Conservation (phyloP, 2,113 vertebrate species). For the Psammodynastes pulverulentus region DNA sequence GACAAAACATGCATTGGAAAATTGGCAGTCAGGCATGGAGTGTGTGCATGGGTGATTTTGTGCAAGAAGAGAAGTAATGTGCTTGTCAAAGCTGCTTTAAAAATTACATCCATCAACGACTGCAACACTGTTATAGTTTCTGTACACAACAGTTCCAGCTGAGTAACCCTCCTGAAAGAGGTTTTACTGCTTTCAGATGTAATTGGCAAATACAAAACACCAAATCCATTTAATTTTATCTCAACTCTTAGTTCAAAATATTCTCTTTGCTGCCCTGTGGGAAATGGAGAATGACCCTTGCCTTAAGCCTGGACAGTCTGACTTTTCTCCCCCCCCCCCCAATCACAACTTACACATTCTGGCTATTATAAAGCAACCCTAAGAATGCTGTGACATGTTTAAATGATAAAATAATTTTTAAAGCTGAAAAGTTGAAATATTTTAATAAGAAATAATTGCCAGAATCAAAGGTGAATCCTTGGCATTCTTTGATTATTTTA, state of each 20-base stretch:
- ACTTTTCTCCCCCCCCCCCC: not conserved
- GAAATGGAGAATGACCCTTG: not conserved
- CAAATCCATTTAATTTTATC: conserved; percentile 20
- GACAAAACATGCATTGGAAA: not conserved
- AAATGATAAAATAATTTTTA: not conserved
- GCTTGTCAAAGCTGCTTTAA: not conserved
- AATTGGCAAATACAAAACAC: conserved; percentile 2
- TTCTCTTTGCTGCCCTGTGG: not conserved
- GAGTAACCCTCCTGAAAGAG: conserved; percentile 8
- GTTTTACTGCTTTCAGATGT: not conserved
- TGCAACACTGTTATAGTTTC: conserved; percentile 13
- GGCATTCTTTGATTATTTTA: not conserved
- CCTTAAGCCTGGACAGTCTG: not conserved
- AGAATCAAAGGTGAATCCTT: not conserved
- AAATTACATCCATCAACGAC: not conserved
- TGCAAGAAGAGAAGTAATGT: not conserved
- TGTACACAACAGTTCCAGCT: conserved; percentile 18
- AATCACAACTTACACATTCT: not conserved
- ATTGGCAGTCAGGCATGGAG: not conserved
- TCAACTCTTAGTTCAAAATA: conserved; percentile 16
- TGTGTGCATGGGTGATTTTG: not conserved
- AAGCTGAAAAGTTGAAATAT: not conserved
- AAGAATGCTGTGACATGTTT: not conserved
- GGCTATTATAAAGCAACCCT: not conserved
- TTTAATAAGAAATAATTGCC: not conserved